phyloP scores from a whole-genome alignment of 2,888 invertebrate genomes.

The Melinaea menophilus region DNA sequence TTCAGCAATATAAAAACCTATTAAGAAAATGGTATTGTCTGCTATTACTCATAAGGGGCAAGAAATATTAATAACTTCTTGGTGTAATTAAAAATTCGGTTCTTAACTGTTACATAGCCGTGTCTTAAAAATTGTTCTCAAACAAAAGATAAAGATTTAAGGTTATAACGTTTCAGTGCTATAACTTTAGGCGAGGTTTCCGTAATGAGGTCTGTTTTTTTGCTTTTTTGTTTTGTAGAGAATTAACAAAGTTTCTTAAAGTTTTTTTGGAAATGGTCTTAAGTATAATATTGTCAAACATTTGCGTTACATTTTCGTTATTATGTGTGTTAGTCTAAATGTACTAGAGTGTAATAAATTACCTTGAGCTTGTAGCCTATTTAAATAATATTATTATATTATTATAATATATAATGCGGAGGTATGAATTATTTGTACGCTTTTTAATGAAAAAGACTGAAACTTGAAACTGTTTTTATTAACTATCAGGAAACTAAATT shows the following conservation, averaged over 20 bases:
- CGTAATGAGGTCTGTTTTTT: slow-evolving; percentile 8
- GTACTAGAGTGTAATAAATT: no score
- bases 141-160: slow-evolving; percentile 60
- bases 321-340: no score
- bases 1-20: no score
- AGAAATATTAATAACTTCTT: slow-evolving; percentile 44
- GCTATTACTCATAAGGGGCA: slow-evolving; percentile 20
- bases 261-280: slow-evolving; percentile 12
- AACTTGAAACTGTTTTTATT: slow-evolving; percentile 29
- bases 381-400: no score
- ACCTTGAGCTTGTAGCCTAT: no score
- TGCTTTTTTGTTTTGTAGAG: slow-evolving; percentile 29
- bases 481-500: no score
- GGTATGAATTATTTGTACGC: background rate
- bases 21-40: no score
- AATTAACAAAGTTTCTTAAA: slow-evolving; percentile 25
- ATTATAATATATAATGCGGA: no score
- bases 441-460: slow-evolving; percentile 20
- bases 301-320: background rate
- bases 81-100: slow-evolving; percentile 47
- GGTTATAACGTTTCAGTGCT: slow-evolving; percentile 55
- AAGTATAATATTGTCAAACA: slow-evolving; percentile 3
- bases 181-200: slow-evolving; percentile 40
- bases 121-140: slow-evolving; percentile 23
- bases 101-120: slow-evolving; percentile 25